Conservation (phyloP, 2,888 invertebrate species). For the Tinea pellionella region DNA sequence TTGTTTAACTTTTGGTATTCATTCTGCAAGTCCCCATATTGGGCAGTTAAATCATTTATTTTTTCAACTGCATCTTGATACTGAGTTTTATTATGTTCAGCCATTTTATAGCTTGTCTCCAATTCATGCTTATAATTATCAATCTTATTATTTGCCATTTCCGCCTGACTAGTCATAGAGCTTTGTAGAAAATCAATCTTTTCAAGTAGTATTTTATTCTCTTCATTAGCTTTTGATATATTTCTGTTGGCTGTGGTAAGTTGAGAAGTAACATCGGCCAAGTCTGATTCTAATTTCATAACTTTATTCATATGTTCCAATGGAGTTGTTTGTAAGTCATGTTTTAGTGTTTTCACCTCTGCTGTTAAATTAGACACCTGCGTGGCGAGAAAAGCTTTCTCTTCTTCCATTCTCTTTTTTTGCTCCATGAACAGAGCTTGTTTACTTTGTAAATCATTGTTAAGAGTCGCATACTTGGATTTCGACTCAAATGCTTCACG, state of each 20-base stretch:
- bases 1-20: conserved; percentile 83
- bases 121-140: conserved; percentile 84
- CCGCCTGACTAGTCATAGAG: conserved; percentile 71
- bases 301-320: conserved; percentile 74
- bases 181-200: conserved; percentile 78
- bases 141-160: conserved; percentile 73
- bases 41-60: conserved; percentile 80
- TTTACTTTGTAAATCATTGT: conserved; percentile 85
- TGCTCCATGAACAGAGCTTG: conserved; percentile 83
- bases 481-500: conserved; percentile 82
- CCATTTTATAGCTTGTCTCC: conserved; percentile 84
- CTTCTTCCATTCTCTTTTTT: conserved; percentile 87
- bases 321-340: conserved; percentile 81
- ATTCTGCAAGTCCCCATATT: conserved; percentile 79
- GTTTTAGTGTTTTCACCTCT: conserved; percentile 81
- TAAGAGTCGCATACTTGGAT: conserved; percentile 82
- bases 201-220: conserved; percentile 74
- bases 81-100: conserved; percentile 85
- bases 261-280: conserved; percentile 85
- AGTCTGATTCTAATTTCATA: conserved; percentile 76
- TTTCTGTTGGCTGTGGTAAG: conserved; percentile 77
- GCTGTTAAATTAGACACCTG: conserved; percentile 83
- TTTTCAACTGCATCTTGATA: conserved; percentile 82
- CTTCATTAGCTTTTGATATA: conserved; percentile 75
- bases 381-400: conserved; percentile 78